Percentiles rank a stretch among this genome's conserved stretches.
These are phyloP conservation scores for Prionailurus bengalensis DNA, from an alignment of 2,113 vertebrate genomes.

Conservation along the genomic window DNA sequence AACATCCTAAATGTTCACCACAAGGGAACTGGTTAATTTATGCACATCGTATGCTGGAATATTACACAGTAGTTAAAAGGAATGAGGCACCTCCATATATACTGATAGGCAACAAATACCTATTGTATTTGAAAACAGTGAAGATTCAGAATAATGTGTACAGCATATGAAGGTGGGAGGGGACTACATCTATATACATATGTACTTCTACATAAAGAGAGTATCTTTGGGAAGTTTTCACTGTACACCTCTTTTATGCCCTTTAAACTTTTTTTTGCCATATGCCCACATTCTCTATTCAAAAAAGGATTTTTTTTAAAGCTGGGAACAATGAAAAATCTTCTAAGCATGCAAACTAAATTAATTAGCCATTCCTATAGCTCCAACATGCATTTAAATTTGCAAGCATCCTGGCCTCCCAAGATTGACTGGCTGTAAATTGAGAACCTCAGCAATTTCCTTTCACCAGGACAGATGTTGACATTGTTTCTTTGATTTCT, in stretches of 20 bases:
- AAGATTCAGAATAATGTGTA: background rate
- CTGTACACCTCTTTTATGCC: background rate
- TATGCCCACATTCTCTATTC: background rate
- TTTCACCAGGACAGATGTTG: constrained; percentile 83
- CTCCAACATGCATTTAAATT: constrained; percentile 74
- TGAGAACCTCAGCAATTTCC: constrained; percentile 76
- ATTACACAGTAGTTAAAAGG: background rate
- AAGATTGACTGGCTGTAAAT: constrained; percentile 80
- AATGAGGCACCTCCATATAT: background rate
- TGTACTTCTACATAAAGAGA: background rate
- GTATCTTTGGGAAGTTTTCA: background rate
- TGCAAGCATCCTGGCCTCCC: constrained; percentile 76
- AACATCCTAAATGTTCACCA: background rate
- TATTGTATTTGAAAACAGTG: background rate
- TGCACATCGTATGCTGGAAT: background rate
- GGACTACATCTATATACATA: background rate
- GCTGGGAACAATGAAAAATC: constrained; percentile 68
- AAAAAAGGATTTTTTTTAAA: constrained; percentile 34
- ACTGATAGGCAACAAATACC: background rate
- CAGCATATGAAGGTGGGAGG: background rate
- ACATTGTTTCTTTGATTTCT: constrained; percentile 72
- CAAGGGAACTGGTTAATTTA: background rate
- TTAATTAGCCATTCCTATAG: constrained; percentile 78
- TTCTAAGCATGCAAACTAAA: constrained; percentile 69
- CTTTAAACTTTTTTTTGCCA: constrained; percentile 14